Base-by-base conservation (phyloP, 2,888 invertebrate genomes). In the Drosophila mimetica region DNA sequence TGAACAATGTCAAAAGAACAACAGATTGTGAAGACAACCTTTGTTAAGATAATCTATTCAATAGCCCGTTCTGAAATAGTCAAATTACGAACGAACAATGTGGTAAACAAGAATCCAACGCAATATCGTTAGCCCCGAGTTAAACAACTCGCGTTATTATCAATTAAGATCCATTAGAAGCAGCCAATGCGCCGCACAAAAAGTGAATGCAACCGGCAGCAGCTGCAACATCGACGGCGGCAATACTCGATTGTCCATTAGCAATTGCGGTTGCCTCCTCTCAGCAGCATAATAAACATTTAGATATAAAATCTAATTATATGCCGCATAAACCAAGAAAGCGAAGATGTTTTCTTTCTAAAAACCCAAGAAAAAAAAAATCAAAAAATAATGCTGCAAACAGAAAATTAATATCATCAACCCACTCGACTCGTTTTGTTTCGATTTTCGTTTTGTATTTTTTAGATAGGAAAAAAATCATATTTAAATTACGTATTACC, bases 401-500 rank as follows among this genome's bases (percentile, higher is more conserved):
- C 46, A 42, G 25, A 55, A 54, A 66, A 72, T 46, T 39, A 72
- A 76, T 64, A 81, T 70, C 67, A 50, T 54, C 50, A 54, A 74
- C 61, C 71, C 66, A 57, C 61, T 59, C 48, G 53, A 73, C 63
- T 75, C 64, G 58, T 64, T 67, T 67, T 63, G 42, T 63, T 63
- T 65, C 42, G 42, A 57, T 65, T 65, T 55, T 58, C 47, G 22
- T 47, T 63, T 74, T 67, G 50, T 72, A 60, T 71, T 61, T 77
- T 71, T 76, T 76, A 84, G 74, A 80, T 74, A 76, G 71, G 54
- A 61, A 63, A 37, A 71, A 77, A 79, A 79, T 76, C 76, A 71
- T 75, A 81, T 86, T 82, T 76, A 82, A 88, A 85, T 77, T 77
- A 86, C 88, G 85, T 84, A 89, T 82, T 79, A 72, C 69, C 64